These are phyloP conservation scores for Tuberolachnus salignus DNA, from an alignment of 2,888 invertebrate species.

Conservation along the genomic window DNA sequence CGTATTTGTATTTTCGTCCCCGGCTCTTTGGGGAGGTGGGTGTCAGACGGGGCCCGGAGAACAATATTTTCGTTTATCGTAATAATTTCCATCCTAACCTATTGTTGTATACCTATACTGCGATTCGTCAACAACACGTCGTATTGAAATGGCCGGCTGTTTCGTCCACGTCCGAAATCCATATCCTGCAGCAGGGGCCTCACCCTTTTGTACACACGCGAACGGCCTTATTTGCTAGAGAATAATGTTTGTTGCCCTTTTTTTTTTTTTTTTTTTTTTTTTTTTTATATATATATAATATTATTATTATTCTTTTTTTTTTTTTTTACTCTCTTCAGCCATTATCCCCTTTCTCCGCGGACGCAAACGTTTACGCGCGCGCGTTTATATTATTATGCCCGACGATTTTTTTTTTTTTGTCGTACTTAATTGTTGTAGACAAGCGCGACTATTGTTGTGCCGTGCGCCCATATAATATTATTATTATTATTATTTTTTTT, in stretches of 20 bases:
- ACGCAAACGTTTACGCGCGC: constrained; percentile 41
- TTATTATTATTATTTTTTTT: too few relatives aligned
- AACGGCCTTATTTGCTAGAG: constrained; percentile 42
- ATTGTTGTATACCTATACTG: constrained; percentile 15
- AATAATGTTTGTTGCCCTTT: constrained; percentile 55
- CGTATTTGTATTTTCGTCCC: constrained; percentile 29
- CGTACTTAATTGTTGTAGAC: constrained; percentile 54
- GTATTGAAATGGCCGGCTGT: constrained; percentile 55
- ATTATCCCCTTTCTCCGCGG: not conserved
- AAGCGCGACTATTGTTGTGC: constrained; percentile 24
- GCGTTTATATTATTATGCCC: constrained; percentile 24
- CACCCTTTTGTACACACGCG: constrained; percentile 30
- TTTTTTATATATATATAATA: too few relatives aligned
- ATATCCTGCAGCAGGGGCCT: constrained; percentile 35
- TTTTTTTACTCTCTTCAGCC: constrained; percentile 26
- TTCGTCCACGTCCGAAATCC: constrained; percentile 34
- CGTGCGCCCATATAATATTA: not conserved
- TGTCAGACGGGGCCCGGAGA: constrained; percentile 29
- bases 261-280: too few relatives aligned
- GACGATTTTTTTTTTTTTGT: constrained; percentile 49
- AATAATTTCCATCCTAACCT: constrained; percentile 42
- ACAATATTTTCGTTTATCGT: constrained; percentile 56
- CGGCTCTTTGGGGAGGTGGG: constrained; percentile 25
- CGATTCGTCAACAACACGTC: constrained; percentile 51
- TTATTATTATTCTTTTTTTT: constrained; percentile 18